Evolutionary conservation across 2,888 invertebrate species (phyloP), one percentile per base, ranked within the genome.

Genomic region (Tetramorium bicarinatum): DNA sequence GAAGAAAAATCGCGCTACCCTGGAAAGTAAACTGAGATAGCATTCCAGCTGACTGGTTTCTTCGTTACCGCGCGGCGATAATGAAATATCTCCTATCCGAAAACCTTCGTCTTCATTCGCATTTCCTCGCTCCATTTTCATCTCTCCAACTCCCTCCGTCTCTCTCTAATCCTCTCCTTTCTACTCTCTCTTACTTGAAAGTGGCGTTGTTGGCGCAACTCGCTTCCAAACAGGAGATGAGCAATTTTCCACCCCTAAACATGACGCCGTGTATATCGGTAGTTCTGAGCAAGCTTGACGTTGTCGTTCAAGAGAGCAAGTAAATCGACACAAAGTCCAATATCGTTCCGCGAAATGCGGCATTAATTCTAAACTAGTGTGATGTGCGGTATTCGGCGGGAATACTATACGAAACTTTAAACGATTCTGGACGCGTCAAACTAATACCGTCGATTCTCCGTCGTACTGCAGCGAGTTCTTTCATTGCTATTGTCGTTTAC

Each of bases 151-250:
- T 21, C 1, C 9, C 9, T 54, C 38, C 6, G 8, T 21, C 29
- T n/a, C 25, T 41, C 49, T 64, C 49, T 38, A 52, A 52, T 21
- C 47, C n/a, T 77, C 34, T 18, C 21, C 62, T 38, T 71, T 34
- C 62, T 38, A 21, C 3, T 72, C 64, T 66, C 56, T 59, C 71
- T 59, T 69, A 71, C 15, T 59, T 71, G 79, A 44, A 67, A 79
- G 56, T 69, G 56, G 47, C 71, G 79, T 79, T 79, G 79, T 71
- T 79, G 59, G 71, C 8, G 3, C 71, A 79, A 79, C 79, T 79
- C 59, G 72, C 59, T 79, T 79, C 72, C 71, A 79, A 79, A 79
- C 79, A 71, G 79, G 79, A 79, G 79, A 79, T 79, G 71, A 79
- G 59, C 79, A 79, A 79, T 79, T 79, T 79, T 79, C 79, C 71